These are phyloP conservation scores for Tenthredo amoena DNA, from an alignment of 2,888 invertebrate genomes.

Conservation along the genomic window DNA sequence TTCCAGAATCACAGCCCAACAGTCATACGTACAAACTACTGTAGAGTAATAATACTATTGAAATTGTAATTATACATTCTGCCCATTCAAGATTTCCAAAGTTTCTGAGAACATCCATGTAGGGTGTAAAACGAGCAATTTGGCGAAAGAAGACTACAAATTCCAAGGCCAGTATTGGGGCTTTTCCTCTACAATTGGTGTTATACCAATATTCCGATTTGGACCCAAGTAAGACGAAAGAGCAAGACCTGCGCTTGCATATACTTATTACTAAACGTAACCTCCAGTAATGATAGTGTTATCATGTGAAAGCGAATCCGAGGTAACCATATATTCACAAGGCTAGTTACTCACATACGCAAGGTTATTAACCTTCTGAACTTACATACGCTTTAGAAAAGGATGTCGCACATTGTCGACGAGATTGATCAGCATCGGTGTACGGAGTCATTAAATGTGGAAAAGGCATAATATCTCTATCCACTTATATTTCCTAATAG, in stretches of 20 bases:
- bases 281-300: background rate
- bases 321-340: background rate
- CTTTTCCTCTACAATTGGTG: background rate
- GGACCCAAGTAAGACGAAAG: background rate
- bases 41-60: background rate
- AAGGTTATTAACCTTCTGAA: slow-evolving; percentile 4
- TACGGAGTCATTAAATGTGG: background rate
- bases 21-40: background rate
- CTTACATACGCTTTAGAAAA: background rate
- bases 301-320: background rate
- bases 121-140: background rate
- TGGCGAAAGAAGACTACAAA: background rate
- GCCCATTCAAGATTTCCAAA: background rate
- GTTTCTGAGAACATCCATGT: background rate
- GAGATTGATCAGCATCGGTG: background rate
- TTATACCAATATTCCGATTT: background rate
- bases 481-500: background rate
- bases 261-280: background rate
- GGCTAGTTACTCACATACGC: background rate
- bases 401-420: background rate
- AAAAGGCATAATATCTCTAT: background rate
- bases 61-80: background rate
- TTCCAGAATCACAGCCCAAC: background rate
- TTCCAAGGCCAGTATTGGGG: background rate
- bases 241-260: background rate